These are phyloP conservation scores for Syngnathus rostellatus DNA, from an alignment of 2,797 vertebrate species.

Conservation along the genomic window DNA sequence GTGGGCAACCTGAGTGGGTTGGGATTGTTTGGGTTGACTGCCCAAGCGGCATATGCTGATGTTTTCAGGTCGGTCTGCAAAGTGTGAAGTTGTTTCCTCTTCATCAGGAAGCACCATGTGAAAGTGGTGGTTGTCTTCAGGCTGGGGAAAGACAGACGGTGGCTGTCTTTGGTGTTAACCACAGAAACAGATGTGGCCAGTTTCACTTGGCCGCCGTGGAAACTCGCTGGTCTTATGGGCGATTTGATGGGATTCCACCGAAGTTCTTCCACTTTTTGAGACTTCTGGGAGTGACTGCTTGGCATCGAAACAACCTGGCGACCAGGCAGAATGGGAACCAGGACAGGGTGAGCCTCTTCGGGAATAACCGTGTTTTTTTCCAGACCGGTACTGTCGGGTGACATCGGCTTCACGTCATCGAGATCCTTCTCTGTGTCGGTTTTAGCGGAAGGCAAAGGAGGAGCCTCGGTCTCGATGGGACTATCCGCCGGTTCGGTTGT, in stretches of 20 bases:
- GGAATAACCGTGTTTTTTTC: slow-evolving; percentile 58
- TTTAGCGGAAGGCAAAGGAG: slow-evolving; percentile 62
- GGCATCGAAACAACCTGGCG: slow-evolving; percentile 29
- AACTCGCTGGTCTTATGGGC: slow-evolving; percentile 60
- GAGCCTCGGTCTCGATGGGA: slow-evolving; percentile 73
- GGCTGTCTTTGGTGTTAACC: slow-evolving; percentile 72
- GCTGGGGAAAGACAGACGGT: slow-evolving; percentile 84
- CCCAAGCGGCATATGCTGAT: slow-evolving; percentile 89
- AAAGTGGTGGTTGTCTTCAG: slow-evolving; percentile 91
- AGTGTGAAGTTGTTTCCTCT: slow-evolving; percentile 81
- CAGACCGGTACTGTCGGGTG: slow-evolving; percentile 56
- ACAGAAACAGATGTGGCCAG: slow-evolving; percentile 64
- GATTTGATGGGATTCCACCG: slow-evolving; percentile 66
- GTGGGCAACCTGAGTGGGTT: slow-evolving; percentile 90
- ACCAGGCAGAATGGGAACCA: slow-evolving; percentile 53
- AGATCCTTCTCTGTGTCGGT: slow-evolving; percentile 50
- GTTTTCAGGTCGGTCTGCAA: slow-evolving; percentile 84
- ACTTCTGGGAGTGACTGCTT: slow-evolving; percentile 45
- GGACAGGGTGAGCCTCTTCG: slow-evolving; percentile 30
- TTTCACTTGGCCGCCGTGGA: slow-evolving; percentile 72
- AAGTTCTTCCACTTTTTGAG: slow-evolving; percentile 68
- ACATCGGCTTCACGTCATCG: slow-evolving; percentile 55
- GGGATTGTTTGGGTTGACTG: slow-evolving; percentile 76
- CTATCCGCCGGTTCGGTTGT: slow-evolving; percentile 86
- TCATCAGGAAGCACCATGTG: slow-evolving; percentile 94